A percentile compares a stretch with the other conserved stretches of the same genome.
Evolutionary conservation across 23 tunicate genomes (phyloP).

Genomic region (Ascidia mentula): DNA sequence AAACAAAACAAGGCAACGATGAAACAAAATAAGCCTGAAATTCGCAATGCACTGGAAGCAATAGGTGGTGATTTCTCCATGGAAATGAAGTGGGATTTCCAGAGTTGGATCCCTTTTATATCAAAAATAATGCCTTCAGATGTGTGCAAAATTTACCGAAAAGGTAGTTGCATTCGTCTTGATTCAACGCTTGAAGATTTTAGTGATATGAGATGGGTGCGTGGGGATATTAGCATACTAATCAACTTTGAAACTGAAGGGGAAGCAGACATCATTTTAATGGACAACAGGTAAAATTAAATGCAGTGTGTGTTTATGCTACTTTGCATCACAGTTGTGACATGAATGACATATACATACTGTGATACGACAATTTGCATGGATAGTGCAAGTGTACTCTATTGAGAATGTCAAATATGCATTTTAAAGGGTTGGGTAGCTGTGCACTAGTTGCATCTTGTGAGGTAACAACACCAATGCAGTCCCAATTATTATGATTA

Average conservation of each 20-base stretch:
- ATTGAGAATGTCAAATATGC: too few relatives aligned
- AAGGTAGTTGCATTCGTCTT: slow-evolving; percentile 61
- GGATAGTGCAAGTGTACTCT: too few relatives aligned
- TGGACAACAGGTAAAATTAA: slow-evolving; percentile 64
- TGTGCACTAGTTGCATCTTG: too few relatives aligned
- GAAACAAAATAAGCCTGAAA: slow-evolving; percentile 38
- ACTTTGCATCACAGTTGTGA: too few relatives aligned
- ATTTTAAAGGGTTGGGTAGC: too few relatives aligned
- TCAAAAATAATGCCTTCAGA: slow-evolving; percentile 87
- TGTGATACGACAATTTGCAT: too few relatives aligned
- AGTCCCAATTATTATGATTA: too few relatives aligned
- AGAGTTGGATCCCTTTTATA: slow-evolving; percentile 93
- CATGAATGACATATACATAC: too few relatives aligned
- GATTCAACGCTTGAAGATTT: slow-evolving; percentile 92
- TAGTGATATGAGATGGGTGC: slow-evolving; percentile 71
- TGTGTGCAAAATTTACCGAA: slow-evolving; percentile 58
- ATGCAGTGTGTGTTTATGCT: too few relatives aligned
- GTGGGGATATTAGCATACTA: slow-evolving; percentile 71
- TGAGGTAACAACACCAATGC: too few relatives aligned
- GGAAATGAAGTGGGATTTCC: slow-evolving; percentile 87
- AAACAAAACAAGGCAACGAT: slow-evolving; percentile 51
- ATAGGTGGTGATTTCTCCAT: slow-evolving; percentile 73
- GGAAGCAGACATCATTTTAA: slow-evolving; percentile 47
- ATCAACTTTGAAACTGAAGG: slow-evolving; percentile 59
- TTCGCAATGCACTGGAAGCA: slow-evolving; percentile 50